Conservation (phyloP, 2,888 invertebrate species). For the Ommatoiulus sabulosus region DNA sequence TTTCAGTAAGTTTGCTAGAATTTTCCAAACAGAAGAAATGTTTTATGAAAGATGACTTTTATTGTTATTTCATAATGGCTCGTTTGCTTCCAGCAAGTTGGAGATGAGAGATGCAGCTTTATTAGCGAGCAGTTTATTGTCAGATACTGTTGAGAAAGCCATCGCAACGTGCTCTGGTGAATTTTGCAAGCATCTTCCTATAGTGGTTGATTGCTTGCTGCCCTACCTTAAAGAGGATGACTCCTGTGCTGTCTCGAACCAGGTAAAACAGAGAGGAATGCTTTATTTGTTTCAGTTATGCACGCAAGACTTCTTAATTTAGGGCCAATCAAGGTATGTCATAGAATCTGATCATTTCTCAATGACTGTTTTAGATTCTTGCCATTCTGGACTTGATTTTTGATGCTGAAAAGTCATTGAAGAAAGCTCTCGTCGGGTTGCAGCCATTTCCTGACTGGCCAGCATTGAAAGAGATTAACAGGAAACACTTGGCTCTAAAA, state of each 20-base stretch:
- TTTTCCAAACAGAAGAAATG: not conserved
- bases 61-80: not conserved
- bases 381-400: constrained; percentile 49
- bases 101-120: not conserved
- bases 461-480: not conserved
- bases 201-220: not conserved
- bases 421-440: constrained; percentile 7
- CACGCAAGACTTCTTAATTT: too few species aligned
- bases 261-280: not conserved
- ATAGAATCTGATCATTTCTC: not conserved
- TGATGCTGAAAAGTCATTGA: not conserved
- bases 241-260: not conserved
- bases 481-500: constrained; percentile 24
- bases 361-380: not conserved
- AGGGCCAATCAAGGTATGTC: too few species aligned
- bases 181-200: constrained; percentile 24
- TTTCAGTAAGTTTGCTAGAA: not conserved
- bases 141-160: not conserved
- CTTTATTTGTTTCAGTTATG: too few species aligned
- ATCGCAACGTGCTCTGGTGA: not conserved
- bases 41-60: too few species aligned
- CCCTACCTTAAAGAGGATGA: constrained; percentile 18
- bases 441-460: constrained; percentile 54
- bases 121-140: not conserved
- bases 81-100: not conserved